Evolutionary conservation across 92 coral and sea anemone genomes (phyloP).

Genomic region (Paragorgia papillata): DNA sequence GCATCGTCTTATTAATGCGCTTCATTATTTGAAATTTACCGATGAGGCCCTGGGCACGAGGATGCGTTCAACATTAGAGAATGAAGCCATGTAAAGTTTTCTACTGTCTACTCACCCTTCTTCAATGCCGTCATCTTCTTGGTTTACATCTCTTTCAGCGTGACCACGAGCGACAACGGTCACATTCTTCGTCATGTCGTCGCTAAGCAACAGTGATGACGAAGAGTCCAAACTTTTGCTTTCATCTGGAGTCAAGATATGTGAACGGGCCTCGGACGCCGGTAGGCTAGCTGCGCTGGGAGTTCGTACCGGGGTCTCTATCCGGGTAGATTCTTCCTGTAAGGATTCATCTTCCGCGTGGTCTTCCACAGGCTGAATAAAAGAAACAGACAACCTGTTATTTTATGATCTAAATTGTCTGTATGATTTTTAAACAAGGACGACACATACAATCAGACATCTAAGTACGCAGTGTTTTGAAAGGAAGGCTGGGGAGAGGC

Average conservation of each 20-base stretch:
- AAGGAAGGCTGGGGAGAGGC: no score
- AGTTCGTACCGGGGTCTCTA: constrained; percentile 80
- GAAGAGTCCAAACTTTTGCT: constrained; percentile 19
- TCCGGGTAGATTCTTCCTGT: constrained; percentile 56
- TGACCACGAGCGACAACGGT: constrained; percentile 2
- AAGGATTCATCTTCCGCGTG: constrained; percentile 90
- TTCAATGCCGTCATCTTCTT: constrained; percentile 16
- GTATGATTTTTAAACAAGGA: no score
- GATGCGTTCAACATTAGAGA: background rate
- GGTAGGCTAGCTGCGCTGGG: constrained; percentile 55
- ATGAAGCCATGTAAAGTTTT: background rate
- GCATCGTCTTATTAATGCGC: no score
- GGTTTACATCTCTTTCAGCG: background rate
- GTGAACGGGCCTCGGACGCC: constrained; percentile 34
- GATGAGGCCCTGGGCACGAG: no score
- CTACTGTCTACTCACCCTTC: constrained; percentile 25
- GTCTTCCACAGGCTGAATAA: constrained; percentile 39
- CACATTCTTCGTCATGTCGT: background rate
- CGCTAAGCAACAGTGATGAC: constrained; percentile 8
- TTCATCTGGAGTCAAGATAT: constrained; percentile 43
- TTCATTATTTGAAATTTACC: no score
- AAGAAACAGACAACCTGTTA: background rate
- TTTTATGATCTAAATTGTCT: background rate
- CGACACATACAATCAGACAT: background rate
- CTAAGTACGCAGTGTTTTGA: background rate